phyloP scores from a whole-genome alignment of 2,797 vertebrate species.

The Lithobates pipiens region DNA sequence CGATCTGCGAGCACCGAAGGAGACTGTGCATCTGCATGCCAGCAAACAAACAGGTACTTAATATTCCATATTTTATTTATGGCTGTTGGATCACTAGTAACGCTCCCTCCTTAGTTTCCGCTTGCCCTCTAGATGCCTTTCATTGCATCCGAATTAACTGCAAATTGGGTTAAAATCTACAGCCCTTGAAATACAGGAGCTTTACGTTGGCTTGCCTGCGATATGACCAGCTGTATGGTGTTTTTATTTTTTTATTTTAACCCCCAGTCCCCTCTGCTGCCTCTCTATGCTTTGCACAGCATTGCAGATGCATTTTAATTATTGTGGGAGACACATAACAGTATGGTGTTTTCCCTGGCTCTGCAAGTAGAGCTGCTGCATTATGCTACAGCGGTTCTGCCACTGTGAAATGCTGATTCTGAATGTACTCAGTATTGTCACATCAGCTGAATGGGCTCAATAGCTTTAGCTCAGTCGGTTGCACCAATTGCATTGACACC shows the following conservation, averaged over 20 bases:
- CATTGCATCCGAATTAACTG: neutral
- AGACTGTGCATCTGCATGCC: slow-evolving; percentile 23
- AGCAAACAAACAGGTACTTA: slow-evolving; percentile 44
- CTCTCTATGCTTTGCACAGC: neutral
- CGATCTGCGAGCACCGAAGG: rapidly evolving
- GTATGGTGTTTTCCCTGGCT: neutral
- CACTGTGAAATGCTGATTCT: slow-evolving; percentile 1
- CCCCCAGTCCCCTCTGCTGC: neutral
- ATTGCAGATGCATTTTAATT: slow-evolving; percentile 9
- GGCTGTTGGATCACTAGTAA: neutral
- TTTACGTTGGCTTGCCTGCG: neutral
- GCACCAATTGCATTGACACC: neutral
- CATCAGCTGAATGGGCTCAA: slow-evolving; percentile 4
- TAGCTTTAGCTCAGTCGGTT: neutral
- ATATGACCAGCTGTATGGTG: neutral
- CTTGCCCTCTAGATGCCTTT: neutral
- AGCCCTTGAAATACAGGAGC: neutral
- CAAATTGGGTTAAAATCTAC: neutral
- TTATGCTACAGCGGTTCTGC: slow-evolving; percentile 42
- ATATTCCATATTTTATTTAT: slow-evolving; percentile 22
- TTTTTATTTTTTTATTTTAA: neutral
- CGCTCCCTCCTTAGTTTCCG: neutral
- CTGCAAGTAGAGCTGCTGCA: slow-evolving; percentile 41
- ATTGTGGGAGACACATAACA: neutral
- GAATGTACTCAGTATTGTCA: neutral